These are phyloP conservation scores for Myotis davidii DNA, from an alignment of 2,113 vertebrate genomes.

Conservation along the genomic window DNA sequence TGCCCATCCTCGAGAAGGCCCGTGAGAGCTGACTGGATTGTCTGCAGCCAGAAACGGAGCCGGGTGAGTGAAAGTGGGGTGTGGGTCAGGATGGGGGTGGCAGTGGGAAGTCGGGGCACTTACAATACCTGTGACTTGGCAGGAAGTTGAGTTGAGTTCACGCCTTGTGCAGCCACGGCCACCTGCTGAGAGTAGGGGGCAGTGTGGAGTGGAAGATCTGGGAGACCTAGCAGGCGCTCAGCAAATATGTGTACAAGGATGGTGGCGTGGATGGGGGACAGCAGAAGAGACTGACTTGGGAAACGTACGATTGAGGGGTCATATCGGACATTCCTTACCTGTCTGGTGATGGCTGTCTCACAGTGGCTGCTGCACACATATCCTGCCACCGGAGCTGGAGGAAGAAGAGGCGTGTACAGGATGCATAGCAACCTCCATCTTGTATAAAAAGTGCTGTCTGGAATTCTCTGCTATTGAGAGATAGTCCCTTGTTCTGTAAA, in stretches of 20 bases:
- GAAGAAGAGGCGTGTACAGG: not conserved
- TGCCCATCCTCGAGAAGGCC: not conserved
- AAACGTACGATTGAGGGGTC: not conserved
- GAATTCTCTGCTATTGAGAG: too few relatives aligned
- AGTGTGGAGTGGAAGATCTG: not conserved
- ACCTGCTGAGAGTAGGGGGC: not conserved
- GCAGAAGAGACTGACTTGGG: not conserved
- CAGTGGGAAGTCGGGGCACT: too few relatives aligned
- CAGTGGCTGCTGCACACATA: not conserved
- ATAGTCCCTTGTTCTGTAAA: too few relatives aligned
- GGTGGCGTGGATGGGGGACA: not conserved
- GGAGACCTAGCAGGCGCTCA: not conserved
- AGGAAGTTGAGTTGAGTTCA: not conserved
- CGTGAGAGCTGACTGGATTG: not conserved
- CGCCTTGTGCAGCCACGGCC: not conserved
- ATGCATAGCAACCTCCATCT: too few relatives aligned
- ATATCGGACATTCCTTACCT: not conserved
- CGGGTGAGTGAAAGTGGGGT: not conserved
- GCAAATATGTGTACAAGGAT: not conserved
- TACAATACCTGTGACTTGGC: not conserved
- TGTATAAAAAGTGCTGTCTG: too few relatives aligned
- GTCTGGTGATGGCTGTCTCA: rapidly evolving
- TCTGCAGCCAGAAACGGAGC: not conserved
- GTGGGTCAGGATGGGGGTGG: not conserved
- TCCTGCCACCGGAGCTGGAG: not conserved